These are phyloP conservation scores for Biston betularia DNA, from an alignment of 2,888 invertebrate genomes.

Conservation along the genomic window DNA sequence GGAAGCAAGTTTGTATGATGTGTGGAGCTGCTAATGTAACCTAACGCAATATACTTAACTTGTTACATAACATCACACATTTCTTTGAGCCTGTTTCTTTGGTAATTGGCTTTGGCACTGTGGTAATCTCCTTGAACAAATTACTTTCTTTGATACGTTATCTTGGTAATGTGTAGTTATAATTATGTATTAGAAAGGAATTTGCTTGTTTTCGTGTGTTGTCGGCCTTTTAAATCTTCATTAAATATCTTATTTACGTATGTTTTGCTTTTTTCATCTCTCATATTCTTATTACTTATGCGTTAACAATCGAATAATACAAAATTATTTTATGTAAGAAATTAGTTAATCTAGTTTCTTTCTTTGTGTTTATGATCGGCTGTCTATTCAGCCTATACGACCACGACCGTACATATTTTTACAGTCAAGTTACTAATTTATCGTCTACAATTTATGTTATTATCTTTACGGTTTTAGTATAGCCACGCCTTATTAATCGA, in stretches of 20 bases:
- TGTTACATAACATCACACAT: constrained; percentile 44
- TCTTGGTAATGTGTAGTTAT: constrained; percentile 23
- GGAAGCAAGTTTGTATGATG: constrained; percentile 14
- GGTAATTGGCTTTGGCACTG: constrained; percentile 53
- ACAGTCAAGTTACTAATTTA: too few relatives aligned
- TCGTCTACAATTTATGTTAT: background rate
- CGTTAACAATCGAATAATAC: too few relatives aligned
- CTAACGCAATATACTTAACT: constrained; percentile 43
- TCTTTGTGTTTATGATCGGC: too few relatives aligned
- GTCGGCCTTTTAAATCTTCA: constrained; percentile 5
- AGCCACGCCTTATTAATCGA: constrained; percentile 36
- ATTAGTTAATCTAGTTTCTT: too few relatives aligned
- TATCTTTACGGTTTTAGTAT: constrained; percentile 6
- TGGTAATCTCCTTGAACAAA: constrained; percentile 42
- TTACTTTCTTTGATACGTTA: constrained; percentile 29
- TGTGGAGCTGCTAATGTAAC: constrained; percentile 22
- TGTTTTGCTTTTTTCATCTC: background rate
- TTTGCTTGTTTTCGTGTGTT: constrained; percentile 13
- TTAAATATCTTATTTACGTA: background rate
- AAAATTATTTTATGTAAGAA: too few relatives aligned
- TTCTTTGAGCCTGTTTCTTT: constrained; percentile 45
- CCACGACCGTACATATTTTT: too few relatives aligned
- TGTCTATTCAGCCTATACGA: too few relatives aligned
- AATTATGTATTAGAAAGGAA: constrained; percentile 1
- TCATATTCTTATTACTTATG: too few relatives aligned